These are phyloP conservation scores for Megaceryle maxima DNA, from an alignment of 2,113 vertebrate species.

Conservation along the genomic window DNA sequence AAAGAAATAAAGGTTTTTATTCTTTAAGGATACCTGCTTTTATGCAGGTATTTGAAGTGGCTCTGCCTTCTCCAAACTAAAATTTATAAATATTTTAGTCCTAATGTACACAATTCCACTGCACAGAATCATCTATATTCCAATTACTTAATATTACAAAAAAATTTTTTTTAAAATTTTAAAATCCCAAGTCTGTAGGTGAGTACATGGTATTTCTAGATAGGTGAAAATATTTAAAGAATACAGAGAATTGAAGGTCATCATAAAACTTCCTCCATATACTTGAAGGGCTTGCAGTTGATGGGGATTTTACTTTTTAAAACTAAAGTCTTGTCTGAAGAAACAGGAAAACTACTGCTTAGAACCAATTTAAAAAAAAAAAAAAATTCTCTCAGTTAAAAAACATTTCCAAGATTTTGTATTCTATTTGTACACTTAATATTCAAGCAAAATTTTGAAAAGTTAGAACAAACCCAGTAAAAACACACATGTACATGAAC, in stretches of 20 bases:
- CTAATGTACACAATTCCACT: not conserved
- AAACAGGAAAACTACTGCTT: not conserved
- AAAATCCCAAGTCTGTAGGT: not conserved
- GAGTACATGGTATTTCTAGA: not conserved
- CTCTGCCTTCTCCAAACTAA: not conserved
- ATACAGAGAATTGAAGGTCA: not conserved
- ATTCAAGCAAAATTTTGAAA: not conserved
- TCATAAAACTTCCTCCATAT: not conserved
- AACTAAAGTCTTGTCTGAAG: not conserved
- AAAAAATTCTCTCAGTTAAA: not conserved
- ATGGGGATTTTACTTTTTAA: not conserved
- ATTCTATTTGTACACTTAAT: not conserved
- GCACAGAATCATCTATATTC: not conserved
- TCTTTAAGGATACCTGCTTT: not conserved
- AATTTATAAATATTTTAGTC: not conserved
- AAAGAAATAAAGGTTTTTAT: rapidly evolving
- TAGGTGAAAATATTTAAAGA: not conserved
- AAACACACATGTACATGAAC: rapidly evolving
- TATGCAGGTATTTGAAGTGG: not conserved
- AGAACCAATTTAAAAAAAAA: not conserved
- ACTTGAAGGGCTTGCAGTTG: not conserved
- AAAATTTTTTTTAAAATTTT: not conserved
- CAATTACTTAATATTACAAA: not conserved
- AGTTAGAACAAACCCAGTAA: not conserved
- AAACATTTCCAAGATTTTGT: not conserved